phyloP scores from a whole-genome alignment of 2,797 vertebrate species.

The Myoxocephalus aenaeus region DNA sequence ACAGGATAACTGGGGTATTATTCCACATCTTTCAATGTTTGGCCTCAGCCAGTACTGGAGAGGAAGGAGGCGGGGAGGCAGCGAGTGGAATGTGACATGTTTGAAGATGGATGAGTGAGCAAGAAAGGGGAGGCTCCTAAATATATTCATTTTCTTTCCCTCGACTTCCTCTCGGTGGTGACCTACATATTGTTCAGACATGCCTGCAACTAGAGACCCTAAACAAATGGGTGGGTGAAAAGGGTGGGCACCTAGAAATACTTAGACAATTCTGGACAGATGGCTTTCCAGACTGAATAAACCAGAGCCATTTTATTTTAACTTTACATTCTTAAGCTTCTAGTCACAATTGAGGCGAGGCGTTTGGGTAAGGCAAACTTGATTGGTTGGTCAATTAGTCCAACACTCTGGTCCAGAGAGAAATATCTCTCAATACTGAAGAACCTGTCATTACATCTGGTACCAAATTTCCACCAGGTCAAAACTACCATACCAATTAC shows the following conservation, averaged over 20 bases:
- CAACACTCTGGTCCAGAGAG: not conserved
- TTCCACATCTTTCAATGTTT: slow-evolving; percentile 54
- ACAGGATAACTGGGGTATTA: slow-evolving; percentile 40
- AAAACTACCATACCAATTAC: not conserved
- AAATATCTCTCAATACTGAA: slow-evolving; percentile 8
- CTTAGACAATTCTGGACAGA: slow-evolving; percentile 55
- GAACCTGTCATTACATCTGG: not conserved
- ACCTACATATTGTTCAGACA: slow-evolving; percentile 82
- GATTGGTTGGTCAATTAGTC: slow-evolving; percentile 3
- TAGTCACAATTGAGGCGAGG: not conserved
- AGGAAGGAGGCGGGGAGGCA: slow-evolving; percentile 51
- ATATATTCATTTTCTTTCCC: slow-evolving; percentile 48
- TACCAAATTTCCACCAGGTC: not conserved
- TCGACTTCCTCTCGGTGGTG: slow-evolving; percentile 71
- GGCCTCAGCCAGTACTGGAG: slow-evolving; percentile 23
- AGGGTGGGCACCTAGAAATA: slow-evolving; percentile 56
- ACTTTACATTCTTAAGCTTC: slow-evolving; percentile 26
- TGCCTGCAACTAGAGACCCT: slow-evolving; percentile 64
- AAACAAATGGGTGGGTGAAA: slow-evolving; percentile 67
- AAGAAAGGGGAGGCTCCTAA: slow-evolving; percentile 67
- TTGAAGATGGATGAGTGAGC: slow-evolving; percentile 63
- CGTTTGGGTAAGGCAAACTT: not conserved
- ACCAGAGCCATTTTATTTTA: slow-evolving; percentile 23
- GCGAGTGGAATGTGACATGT: slow-evolving; percentile 50
- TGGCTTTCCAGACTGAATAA: slow-evolving; percentile 39